Evolutionary conservation across 2,888 invertebrate genomes (phyloP), one percentile per base, ranked within the genome.

Genomic region (Zygothrica quintamaculata): DNA sequence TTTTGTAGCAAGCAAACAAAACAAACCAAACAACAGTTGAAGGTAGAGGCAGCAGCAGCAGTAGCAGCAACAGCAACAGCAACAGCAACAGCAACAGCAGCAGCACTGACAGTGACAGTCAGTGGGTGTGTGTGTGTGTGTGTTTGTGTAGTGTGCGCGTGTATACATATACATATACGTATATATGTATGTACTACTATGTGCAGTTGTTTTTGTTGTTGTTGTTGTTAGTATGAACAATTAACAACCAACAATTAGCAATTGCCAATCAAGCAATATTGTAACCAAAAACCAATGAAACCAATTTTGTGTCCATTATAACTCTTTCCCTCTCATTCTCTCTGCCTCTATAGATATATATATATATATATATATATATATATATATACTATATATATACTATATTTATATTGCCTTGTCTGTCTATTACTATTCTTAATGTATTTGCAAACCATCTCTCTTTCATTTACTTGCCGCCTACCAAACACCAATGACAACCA

Each of bases 21-120:
- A 78, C 84, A 78, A 77, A 80, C 74, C 60, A 78, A 80, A 77
- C 81, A 80, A 74, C 77, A 81, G 81, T 77, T 66, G 64, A 53
- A 59, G 55, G 34, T 52, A 69, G 70, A 36, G 16, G 33, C 26
- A 43, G 44, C 47, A 47, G 36, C 53, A 56, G 39, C 57, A 56
- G 44, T 48, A 40, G 42, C 48, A 56, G 47, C 47, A 57, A n/a
- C n/a, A n/a, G n/a, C n/a, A n/a, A n/a, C n/a, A n/a, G n/a, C n/a
- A n/a, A n/a, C n/a, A n/a, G n/a, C n/a, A n/a, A n/a, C n/a, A n/a
- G n/a, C n/a, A n/a, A n/a, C n/a, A n/a, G 12, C 56, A 62, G 44
- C 48, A 66, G 56, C 60, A 71, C 42, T 55, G 48, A 37, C 58
- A 68, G 58, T 64, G 50, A 43, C 57, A 43, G 58, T 42, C 60